Conservation (phyloP, 1,140 invertebrate genomes). For the Meteorus sp. region DNA sequence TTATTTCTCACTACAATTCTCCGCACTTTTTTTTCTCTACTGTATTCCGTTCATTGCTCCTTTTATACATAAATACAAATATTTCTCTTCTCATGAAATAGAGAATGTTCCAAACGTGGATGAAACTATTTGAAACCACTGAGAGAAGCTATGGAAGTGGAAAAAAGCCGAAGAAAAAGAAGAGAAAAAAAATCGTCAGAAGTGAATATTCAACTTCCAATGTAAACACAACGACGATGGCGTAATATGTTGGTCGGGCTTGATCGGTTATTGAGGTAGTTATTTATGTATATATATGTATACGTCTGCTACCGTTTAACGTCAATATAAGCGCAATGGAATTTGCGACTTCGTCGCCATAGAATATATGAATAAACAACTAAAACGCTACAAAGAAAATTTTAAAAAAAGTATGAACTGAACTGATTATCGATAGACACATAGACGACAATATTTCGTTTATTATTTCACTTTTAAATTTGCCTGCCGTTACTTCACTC, state of each 20-base stretch:
- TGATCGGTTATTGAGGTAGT: conserved; percentile 55
- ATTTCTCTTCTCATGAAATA: not conserved
- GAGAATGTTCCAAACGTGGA: not conserved
- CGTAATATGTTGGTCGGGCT: conserved; percentile 51
- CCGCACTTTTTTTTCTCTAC: not conserved
- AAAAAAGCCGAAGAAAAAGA: too few relatives aligned
- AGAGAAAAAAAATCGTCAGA: not conserved
- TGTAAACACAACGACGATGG: conserved; percentile 56
- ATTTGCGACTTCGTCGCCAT: conserved; percentile 52
- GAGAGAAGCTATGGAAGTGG: too few relatives aligned
- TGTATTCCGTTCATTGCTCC: not conserved
- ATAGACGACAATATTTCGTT: too few relatives aligned
- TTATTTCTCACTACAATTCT: not conserved
- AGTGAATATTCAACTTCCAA: conserved; percentile 45
- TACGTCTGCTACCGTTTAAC: conserved; percentile 35
- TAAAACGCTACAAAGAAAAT: too few relatives aligned
- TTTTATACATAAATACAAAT: not conserved
- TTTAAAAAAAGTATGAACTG: too few relatives aligned
- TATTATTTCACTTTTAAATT: too few relatives aligned
- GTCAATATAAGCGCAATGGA: conserved; percentile 53
- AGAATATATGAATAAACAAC: too few relatives aligned
- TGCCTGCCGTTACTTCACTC: too few relatives aligned
- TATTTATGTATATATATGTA: too few relatives aligned
- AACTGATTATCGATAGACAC: too few relatives aligned
- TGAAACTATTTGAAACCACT: too few relatives aligned